A percentile compares a stretch with the other conserved stretches of the same genome.
Evolutionary conservation across 2,888 invertebrate species (phyloP).

Genomic region (Noctuana brunneofusca): DNA sequence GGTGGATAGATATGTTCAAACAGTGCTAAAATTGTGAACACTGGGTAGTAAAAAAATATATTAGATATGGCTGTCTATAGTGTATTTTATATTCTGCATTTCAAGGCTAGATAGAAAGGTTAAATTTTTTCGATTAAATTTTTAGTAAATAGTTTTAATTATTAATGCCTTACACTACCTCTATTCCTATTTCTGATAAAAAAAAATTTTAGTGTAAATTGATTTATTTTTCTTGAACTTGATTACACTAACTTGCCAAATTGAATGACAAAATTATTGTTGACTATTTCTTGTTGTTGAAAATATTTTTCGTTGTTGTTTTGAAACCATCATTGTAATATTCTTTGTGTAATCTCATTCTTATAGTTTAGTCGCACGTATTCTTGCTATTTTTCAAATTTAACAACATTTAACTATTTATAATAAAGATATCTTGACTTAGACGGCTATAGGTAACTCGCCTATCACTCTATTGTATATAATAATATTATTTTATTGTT

Average conservation of each 20-base stretch:
- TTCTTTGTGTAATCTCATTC: not conserved
- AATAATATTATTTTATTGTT: constrained; percentile 36
- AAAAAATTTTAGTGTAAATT: no score
- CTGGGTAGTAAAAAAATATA: not conserved
- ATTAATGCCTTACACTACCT: not conserved
- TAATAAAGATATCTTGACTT: not conserved
- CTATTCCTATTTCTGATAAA: no score
- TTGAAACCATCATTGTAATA: no score
- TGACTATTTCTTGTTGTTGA: no score
- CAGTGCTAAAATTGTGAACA: not conserved
- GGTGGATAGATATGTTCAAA: not conserved
- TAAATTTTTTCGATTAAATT: not conserved
- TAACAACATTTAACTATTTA: not conserved
- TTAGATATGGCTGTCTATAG: no score
- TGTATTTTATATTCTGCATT: not conserved
- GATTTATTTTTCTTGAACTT: no score
- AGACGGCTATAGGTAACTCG: not conserved
- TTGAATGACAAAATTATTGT: not conserved
- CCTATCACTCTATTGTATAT: constrained; percentile 31
- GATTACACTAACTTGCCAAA: not conserved
- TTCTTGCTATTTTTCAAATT: no score
- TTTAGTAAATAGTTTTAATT: not conserved
- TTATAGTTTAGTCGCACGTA: not conserved
- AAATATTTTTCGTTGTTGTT: no score
- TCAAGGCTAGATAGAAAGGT: not conserved